Conservation (phyloP, 2,888 invertebrate genomes). For the Oligia strigilis region DNA sequence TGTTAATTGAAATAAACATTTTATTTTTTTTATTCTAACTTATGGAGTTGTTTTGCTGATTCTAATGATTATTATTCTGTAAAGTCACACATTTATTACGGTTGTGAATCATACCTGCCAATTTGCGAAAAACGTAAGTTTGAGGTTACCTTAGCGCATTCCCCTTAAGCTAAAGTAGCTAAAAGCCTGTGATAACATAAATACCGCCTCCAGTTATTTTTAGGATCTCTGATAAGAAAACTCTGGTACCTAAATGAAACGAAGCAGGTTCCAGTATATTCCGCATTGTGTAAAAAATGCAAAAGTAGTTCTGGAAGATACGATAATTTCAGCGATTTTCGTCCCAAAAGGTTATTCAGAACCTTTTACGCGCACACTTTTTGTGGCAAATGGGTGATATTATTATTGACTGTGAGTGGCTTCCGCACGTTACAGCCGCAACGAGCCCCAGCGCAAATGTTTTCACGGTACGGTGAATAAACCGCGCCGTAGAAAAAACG, state of each 20-base stretch:
- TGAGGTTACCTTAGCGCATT: too few species aligned
- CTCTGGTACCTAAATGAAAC: neutral
- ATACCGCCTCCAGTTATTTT: neutral
- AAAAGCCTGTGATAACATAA: neutral
- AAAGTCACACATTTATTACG: too few species aligned
- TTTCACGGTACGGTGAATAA: too few species aligned
- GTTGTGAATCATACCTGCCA: too few species aligned
- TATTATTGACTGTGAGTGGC: neutral
- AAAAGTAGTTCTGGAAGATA: neutral
- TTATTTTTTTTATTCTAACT: too few species aligned
- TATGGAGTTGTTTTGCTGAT: too few species aligned
- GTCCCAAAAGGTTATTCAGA: neutral
- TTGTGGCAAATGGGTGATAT: neutral
- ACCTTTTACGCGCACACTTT: constrained; percentile 1
- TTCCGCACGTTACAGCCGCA: neutral
- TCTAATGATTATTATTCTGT: too few species aligned
- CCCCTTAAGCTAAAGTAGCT: too few species aligned
- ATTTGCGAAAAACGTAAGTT: too few species aligned
- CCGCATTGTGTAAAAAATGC: neutral
- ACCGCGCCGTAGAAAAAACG: too few species aligned
- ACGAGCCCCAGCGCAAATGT: neutral
- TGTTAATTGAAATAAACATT: too few species aligned
- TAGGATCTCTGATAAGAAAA: neutral
- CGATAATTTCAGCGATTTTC: constrained; percentile 6
- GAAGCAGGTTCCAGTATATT: neutral